These are phyloP conservation scores for Deilephila porcellus DNA, from an alignment of 2,888 invertebrate genomes.

Conservation along the genomic window DNA sequence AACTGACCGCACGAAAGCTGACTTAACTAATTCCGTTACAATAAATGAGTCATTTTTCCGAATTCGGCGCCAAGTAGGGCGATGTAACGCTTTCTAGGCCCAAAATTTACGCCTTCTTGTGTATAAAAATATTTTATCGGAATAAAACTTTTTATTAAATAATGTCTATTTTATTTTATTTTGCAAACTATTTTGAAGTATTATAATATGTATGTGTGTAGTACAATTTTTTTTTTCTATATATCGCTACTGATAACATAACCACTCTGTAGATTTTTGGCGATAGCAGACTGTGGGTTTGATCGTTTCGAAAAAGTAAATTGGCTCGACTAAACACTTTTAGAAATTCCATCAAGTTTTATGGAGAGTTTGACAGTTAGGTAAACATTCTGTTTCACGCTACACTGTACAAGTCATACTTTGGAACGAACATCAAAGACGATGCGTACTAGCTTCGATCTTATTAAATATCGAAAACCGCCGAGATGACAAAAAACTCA, in stretches of 20 bases:
- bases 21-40: slow-evolving; percentile 17
- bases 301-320: slow-evolving; percentile 9
- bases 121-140: not conserved
- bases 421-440: slow-evolving; percentile 9
- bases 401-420: slow-evolving; percentile 25
- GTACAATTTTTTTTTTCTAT: not conserved
- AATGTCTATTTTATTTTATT: not conserved
- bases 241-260: not conserved
- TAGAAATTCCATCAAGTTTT: slow-evolving; percentile 20
- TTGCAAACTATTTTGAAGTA: not conserved
- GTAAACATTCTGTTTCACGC: slow-evolving; percentile 15
- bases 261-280: not conserved
- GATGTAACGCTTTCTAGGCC: slow-evolving; percentile 22
- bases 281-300: not conserved
- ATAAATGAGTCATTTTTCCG: slow-evolving; percentile 41
- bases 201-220: not conserved
- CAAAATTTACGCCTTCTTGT: slow-evolving; percentile 18
- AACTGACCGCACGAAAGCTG: slow-evolving; percentile 24
- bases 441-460: slow-evolving; percentile 29
- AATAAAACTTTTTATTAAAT: not conserved
- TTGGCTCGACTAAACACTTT: slow-evolving; percentile 7
- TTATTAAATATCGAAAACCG: not conserved
- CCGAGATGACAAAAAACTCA: not conserved
- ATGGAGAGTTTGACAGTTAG: slow-evolving; percentile 25
- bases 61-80: slow-evolving; percentile 39